Evolutionary conservation across 2,888 invertebrate genomes (phyloP).

Genomic region (Diarsia mendica): DNA sequence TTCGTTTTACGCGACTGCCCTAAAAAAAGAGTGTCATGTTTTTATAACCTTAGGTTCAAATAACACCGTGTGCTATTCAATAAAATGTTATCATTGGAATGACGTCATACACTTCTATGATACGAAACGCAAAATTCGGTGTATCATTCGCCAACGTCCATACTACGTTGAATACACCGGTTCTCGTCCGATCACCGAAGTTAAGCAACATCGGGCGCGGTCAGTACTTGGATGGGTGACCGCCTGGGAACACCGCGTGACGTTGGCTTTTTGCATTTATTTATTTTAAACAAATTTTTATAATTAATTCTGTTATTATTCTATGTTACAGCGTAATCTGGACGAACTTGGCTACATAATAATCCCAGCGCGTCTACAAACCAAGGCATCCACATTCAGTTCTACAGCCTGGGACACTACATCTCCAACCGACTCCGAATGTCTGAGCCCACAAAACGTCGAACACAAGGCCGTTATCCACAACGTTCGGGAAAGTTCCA

Average conservation of each 20-base stretch:
- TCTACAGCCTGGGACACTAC: slow-evolving; percentile 79
- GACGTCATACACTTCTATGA: too few species aligned
- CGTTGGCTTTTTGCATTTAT: slow-evolving; percentile 75
- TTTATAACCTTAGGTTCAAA: too few species aligned
- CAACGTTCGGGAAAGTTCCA: slow-evolving; percentile 70
- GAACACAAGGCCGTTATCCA: slow-evolving; percentile 80
- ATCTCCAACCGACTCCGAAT: slow-evolving; percentile 83
- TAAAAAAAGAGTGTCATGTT: too few species aligned
- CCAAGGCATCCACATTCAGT: slow-evolving; percentile 78
- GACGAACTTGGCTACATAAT: slow-evolving; percentile 84
- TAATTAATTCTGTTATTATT: slow-evolving; percentile 19
- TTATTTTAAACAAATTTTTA: neutral
- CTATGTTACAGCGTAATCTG: slow-evolving; percentile 76
- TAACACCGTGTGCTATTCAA: too few species aligned
- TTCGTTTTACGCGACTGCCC: too few species aligned
- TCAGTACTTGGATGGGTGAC: slow-evolving; percentile 74
- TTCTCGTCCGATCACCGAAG: slow-evolving; percentile 88
- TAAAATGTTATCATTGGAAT: too few species aligned
- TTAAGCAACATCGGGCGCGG: slow-evolving; percentile 87
- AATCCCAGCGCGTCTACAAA: slow-evolving; percentile 80
- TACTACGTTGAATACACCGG: slow-evolving; percentile 86
- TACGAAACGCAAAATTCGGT: too few species aligned
- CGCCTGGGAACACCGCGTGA: slow-evolving; percentile 82
- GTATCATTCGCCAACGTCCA: slow-evolving; percentile 76
- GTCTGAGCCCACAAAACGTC: slow-evolving; percentile 76